Percentiles rank a stretch among this genome's conserved stretches.
Evolutionary conservation across 2,888 invertebrate species (phyloP).

Genomic region (Alviniconcha strummeri): DNA sequence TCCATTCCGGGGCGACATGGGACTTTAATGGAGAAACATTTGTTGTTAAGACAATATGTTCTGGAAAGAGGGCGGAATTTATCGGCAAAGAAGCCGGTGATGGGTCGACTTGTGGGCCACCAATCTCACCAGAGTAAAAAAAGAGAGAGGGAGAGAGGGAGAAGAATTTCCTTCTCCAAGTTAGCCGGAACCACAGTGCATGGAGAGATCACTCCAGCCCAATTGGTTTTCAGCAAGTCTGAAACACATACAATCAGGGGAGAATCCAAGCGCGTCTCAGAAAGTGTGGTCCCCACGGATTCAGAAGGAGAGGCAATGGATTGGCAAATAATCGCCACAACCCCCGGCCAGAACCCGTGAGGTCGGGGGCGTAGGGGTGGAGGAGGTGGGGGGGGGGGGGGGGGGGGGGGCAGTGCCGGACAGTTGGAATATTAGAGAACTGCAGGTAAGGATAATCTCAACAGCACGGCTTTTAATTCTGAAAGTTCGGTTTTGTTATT

Average conservation of each 20-base stretch:
- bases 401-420: too few relatives aligned
- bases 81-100: constrained; percentile 26
- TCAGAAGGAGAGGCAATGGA: constrained; percentile 34
- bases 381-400: not conserved
- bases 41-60: constrained; percentile 44
- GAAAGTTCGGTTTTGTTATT: too few relatives aligned
- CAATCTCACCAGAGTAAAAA: constrained; percentile 8
- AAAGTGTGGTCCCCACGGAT: constrained; percentile 33
- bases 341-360: not conserved
- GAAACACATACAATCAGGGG: constrained; percentile 41
- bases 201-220: constrained; percentile 19
- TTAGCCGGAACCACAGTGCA: not conserved
- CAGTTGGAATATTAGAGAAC: too few relatives aligned
- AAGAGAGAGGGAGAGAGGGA: not conserved
- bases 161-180: not conserved
- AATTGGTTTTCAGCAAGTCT: constrained; percentile 35
- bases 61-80: constrained; percentile 31
- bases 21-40: constrained; percentile 42
- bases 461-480: too few relatives aligned
- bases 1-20: constrained; percentile 40
- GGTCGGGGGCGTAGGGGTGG: not conserved
- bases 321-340: constrained; percentile 34
- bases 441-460: too few relatives aligned
- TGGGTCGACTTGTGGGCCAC: not conserved
- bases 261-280: constrained; percentile 23